Evolutionary conservation across 2,797 vertebrate species (phyloP).

Genomic region (Hoplostethus atlanticus): DNA sequence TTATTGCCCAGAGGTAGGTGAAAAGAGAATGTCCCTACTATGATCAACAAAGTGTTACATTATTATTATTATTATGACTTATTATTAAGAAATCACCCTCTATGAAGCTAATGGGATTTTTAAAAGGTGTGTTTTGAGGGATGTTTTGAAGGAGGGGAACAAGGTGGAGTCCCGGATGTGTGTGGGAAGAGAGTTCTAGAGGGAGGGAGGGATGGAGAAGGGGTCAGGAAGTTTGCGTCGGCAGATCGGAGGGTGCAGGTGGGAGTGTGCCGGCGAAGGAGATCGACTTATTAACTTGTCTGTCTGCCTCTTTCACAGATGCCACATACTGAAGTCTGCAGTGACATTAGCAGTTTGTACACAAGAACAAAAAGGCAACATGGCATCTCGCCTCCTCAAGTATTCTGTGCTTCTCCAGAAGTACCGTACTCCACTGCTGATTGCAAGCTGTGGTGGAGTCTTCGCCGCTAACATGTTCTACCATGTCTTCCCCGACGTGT

Average conservation of each 20-base stretch:
- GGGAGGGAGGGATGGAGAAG: no score
- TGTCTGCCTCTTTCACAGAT: constrained; percentile 57
- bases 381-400: constrained; percentile 77
- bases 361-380: constrained; percentile 30
- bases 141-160: no score
- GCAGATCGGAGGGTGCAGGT: no score
- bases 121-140: no score
- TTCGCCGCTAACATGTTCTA: constrained; percentile 89
- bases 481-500: constrained; percentile 87
- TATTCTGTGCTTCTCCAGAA: constrained; percentile 85
- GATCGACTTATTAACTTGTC: neutral
- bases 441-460: constrained; percentile 87
- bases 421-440: constrained; percentile 86
- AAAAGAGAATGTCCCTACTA: no score
- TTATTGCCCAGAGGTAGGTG: no score
- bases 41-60: no score
- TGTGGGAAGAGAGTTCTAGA: no score
- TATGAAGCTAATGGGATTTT: neutral
- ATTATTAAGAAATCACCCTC: neutral
- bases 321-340: constrained; percentile 28
- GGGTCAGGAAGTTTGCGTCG: no score
- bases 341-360: neutral
- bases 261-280: no score
- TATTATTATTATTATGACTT: neutral
- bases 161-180: no score